Conservation (phyloP, 2,797 vertebrate species). For the Nyctibius grandis region DNA sequence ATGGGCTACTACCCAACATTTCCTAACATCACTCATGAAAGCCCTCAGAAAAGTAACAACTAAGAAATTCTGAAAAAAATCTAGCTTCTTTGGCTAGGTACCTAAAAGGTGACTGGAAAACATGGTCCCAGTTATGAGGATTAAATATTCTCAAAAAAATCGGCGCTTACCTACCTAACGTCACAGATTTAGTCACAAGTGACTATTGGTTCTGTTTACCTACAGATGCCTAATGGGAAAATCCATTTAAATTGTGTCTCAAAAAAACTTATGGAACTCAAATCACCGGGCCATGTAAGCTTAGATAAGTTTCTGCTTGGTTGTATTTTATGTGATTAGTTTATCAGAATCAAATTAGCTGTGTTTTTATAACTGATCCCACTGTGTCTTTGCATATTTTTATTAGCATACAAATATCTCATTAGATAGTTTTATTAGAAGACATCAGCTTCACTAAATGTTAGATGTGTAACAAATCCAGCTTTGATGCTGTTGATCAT, state of each 20-base stretch:
- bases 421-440: slow-evolving; percentile 1
- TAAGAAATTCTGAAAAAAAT: not conserved
- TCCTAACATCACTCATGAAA: not conserved
- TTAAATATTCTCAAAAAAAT: not conserved
- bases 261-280: not conserved
- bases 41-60: not conserved
- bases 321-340: not conserved
- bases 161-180: not conserved
- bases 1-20: not conserved
- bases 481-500: not conserved
- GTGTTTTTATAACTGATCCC: not conserved
- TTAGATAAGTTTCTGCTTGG: not conserved
- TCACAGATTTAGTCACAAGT: not conserved
- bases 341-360: not conserved
- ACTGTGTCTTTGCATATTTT: not conserved
- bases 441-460: not conserved
- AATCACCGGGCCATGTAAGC: not conserved
- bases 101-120: not conserved
- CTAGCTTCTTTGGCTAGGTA: not conserved
- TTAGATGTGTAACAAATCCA: not conserved
- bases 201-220: not conserved
- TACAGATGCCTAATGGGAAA: not conserved
- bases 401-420: not conserved
- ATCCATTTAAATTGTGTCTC: not conserved
- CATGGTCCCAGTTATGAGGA: not conserved